Evolutionary conservation across 2,888 invertebrate genomes (phyloP).

Genomic region (Lasioglossum zephyrum): DNA sequence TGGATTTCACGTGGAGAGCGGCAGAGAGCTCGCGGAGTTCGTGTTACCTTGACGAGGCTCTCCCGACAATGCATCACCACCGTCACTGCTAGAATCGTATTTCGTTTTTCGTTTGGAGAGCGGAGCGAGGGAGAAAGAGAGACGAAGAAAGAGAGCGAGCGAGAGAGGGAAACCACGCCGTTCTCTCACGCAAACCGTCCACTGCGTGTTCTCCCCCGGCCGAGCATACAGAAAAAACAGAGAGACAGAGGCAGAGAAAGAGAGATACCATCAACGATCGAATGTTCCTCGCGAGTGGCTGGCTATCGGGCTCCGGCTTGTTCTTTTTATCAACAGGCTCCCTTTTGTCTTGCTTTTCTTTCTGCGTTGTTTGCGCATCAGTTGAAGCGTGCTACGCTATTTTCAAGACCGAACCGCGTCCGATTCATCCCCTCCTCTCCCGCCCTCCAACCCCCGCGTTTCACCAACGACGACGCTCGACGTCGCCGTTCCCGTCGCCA

Average conservation of each 20-base stretch:
- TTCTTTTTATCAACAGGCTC: conserved; percentile 32
- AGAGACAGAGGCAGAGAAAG: conserved; percentile 5
- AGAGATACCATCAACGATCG: conserved; percentile 53
- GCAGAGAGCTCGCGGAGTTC: conserved; percentile 23
- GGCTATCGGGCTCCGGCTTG: conserved; percentile 44
- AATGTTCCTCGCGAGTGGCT: conserved; percentile 50
- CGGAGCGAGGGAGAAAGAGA: background rate
- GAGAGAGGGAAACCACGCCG: background rate
- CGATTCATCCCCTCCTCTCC: conserved; percentile 10
- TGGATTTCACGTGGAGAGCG: conserved; percentile 46
- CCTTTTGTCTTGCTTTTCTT: conserved; percentile 35
- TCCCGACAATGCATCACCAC: conserved; percentile 60
- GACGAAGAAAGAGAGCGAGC: background rate
- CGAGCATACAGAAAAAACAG: conserved; percentile 3
- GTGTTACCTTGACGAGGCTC: conserved; percentile 57
- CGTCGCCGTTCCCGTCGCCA: background rate
- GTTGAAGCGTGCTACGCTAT: conserved; percentile 35
- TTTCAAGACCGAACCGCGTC: conserved; percentile 24
- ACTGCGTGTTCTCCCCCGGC: background rate
- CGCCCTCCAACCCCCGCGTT: background rate
- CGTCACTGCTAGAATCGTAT: conserved; percentile 48
- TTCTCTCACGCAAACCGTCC: conserved; percentile 55
- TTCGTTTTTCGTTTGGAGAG: conserved; percentile 55
- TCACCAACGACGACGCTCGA: background rate
- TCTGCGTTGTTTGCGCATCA: conserved; percentile 35